These are phyloP conservation scores for Sturmia bella DNA, from an alignment of 2,888 invertebrate genomes.

Conservation along the genomic window DNA sequence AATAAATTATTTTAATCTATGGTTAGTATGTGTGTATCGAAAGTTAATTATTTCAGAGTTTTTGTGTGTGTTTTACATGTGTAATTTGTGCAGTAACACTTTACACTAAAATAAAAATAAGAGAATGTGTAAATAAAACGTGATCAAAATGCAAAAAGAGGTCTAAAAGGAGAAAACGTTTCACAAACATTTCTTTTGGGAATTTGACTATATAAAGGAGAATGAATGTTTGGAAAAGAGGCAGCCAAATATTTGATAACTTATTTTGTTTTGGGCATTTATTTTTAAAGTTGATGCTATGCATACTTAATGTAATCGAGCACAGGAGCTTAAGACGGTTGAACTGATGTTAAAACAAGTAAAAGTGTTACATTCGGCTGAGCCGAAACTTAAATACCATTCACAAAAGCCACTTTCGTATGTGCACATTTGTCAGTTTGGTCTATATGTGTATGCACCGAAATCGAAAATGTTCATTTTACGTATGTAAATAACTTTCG, in stretches of 20 bases:
- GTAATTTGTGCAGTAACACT: neutral
- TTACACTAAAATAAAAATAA: neutral
- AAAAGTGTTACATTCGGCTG: too few relatives aligned
- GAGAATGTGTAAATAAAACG: constrained; percentile 25
- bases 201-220: neutral
- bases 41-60: neutral
- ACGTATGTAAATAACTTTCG: too few relatives aligned
- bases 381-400: too few relatives aligned
- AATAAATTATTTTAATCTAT: neutral
- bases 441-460: too few relatives aligned
- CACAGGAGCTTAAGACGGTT: neutral
- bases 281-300: constrained; percentile 43
- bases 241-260: constrained; percentile 46
- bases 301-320: constrained; percentile 40
- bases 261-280: neutral
- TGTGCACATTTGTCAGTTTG: too few relatives aligned
- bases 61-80: neutral
- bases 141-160: constrained; percentile 39
- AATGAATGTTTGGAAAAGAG: constrained; percentile 20
- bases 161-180: neutral
- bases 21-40: neutral
- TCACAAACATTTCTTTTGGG: neutral
- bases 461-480: too few relatives aligned
- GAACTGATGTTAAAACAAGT: too few relatives aligned
- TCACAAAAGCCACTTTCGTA: too few relatives aligned